These are phyloP conservation scores for Hermaeophaga mercurialis DNA, from an alignment of 2,888 invertebrate genomes.

Conservation along the genomic window DNA sequence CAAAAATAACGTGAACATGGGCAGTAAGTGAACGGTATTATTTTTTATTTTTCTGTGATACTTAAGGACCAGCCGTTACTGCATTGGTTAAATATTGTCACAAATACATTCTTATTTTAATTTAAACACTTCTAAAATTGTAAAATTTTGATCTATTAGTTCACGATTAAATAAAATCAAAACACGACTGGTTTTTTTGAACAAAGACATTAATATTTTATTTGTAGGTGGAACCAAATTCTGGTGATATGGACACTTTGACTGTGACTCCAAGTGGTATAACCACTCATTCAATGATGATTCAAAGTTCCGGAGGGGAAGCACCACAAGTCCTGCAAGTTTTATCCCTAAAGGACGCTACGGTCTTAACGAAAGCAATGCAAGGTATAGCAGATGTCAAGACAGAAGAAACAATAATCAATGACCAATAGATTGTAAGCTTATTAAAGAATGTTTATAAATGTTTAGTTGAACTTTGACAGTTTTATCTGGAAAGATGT, in stretches of 20 bases:
- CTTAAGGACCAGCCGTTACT: too few species aligned
- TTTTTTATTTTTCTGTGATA: too few species aligned
- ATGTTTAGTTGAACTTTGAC: slow-evolving; percentile 20
- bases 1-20: too few species aligned
- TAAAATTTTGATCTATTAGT: too few species aligned
- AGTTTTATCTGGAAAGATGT: slow-evolving; percentile 13
- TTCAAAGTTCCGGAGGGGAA: slow-evolving; percentile 70
- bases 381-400: slow-evolving; percentile 72
- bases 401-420: slow-evolving; percentile 68
- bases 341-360: slow-evolving; percentile 83
- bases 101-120: too few species aligned
- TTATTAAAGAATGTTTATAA: slow-evolving; percentile 25
- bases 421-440: slow-evolving; percentile 54
- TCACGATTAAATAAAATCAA: too few species aligned
- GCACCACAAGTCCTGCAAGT: slow-evolving; percentile 84
- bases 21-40: too few species aligned
- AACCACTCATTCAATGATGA: slow-evolving; percentile 79
- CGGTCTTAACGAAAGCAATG: slow-evolving; percentile 81
- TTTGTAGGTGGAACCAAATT: slow-evolving; percentile 70
- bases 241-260: slow-evolving; percentile 76
- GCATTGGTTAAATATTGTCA: too few species aligned
- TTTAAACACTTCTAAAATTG: too few species aligned
- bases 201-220: not conserved
- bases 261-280: slow-evolving; percentile 72
- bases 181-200: too few species aligned